These are phyloP conservation scores for Drosophila ogumai DNA, from an alignment of 1,140 invertebrate genomes.

Conservation along the genomic window DNA sequence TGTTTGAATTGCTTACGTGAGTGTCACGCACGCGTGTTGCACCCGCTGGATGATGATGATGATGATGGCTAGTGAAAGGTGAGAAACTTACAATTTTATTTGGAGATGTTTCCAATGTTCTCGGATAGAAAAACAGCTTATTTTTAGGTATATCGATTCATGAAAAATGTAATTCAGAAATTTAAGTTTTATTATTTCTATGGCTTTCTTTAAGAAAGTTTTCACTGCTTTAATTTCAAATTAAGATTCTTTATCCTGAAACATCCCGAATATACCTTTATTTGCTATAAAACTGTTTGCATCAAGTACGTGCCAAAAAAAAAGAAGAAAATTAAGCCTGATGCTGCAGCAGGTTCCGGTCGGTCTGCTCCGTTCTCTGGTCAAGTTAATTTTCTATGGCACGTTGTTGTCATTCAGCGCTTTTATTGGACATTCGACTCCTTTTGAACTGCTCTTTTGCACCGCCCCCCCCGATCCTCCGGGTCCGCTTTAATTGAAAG, in stretches of 20 bases:
- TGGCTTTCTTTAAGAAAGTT: too few relatives aligned
- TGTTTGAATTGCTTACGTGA: conserved; percentile 20
- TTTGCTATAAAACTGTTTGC: conserved; percentile 55
- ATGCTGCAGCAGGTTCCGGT: conserved; percentile 33
- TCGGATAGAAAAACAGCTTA: background rate
- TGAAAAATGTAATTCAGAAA: too few relatives aligned
- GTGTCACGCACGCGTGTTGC: conserved; percentile 37
- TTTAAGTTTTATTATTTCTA: too few relatives aligned
- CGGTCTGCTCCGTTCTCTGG: conserved; percentile 26
- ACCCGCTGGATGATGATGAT: background rate
- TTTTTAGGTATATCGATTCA: background rate
- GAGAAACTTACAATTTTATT: background rate
- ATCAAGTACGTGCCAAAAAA: conserved; percentile 63
- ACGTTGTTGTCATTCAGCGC: conserved; percentile 74
- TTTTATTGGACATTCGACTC: conserved; percentile 68
- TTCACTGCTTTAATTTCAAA: background rate
- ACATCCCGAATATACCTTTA: background rate
- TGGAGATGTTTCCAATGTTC: background rate
- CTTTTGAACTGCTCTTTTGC: background rate
- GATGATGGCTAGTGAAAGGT: conserved; percentile 5
- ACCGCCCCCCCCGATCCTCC: background rate
- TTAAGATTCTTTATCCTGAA: background rate
- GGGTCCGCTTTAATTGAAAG: conserved; percentile 72
- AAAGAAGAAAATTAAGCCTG: conserved; percentile 20
- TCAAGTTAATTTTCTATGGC: conserved; percentile 82